Evolutionary conservation across 1,140 invertebrate genomes (phyloP), one percentile per base, ranked within the genome.

Genomic region (Bradynema listronoti): DNA sequence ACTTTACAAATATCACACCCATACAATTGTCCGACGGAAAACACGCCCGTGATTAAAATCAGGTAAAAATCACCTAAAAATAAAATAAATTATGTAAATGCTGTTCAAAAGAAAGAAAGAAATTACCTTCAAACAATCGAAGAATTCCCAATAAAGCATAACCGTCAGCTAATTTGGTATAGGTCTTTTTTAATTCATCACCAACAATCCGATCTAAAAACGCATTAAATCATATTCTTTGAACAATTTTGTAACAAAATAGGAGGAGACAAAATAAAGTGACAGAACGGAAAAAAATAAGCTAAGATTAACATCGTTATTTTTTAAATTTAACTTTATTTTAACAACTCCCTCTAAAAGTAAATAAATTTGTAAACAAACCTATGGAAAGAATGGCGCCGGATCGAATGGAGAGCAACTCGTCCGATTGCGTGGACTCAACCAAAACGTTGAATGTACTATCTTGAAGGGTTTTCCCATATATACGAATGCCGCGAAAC

Each of bases 11-110:
- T 63, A 42, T 77, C 74, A 36, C 58, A 57, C 45, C 59, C 65
- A 54, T 77, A 62, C 14, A 77, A 39, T 49, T 78, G 61, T 19
- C 74, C 74, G 14, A 77, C 74, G n/a, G 76, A 77, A 19, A 78
- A 30, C 16, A 71, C 73, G 7, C 63, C 72, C 4, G 69, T 77
- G 1, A 77, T 58, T 7, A 75, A 24, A 4, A 76, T 61, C 5
- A 77, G 47, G 41, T 75, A 70, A 11, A 60, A 39, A 34, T 76
- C 72, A 41, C 54, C 72, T 73, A 16, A 63, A 55, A 69, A 36
- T 27, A 22, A 30, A 62, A 9, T 33, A 16, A 30, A 7, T 29
- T 33, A 30, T 59, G 56, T 56, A 25, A 60, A 57, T 34, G 54
- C 27, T 50, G 19, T 59, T 27, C 14, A 47, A 63, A 16, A 42